phyloP scores from a whole-genome alignment of 2,888 invertebrate species.

The Coelinius sp. region DNA sequence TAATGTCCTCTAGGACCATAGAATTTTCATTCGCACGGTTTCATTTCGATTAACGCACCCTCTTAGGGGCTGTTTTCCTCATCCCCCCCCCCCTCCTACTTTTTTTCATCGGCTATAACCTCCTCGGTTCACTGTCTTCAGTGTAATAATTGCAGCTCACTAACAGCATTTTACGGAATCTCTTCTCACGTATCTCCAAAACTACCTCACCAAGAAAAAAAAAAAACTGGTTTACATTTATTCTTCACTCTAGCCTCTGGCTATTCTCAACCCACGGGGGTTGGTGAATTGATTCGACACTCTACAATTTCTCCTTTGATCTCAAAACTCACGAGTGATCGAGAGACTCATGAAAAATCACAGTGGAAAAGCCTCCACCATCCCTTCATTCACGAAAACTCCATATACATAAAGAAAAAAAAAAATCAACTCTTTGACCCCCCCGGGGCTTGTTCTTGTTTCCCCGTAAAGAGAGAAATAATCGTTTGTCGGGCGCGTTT shows the following conservation, averaged over 20 bases:
- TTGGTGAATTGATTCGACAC: conserved; percentile 4
- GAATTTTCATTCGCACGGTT: conserved; percentile 69
- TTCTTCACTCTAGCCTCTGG: background rate
- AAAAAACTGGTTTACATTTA: background rate
- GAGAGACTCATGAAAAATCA: conserved; percentile 4
- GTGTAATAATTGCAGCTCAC: conserved; percentile 11
- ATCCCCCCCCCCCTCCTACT: background rate
- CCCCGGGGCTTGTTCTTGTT: conserved; percentile 6
- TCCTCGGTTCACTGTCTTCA: conserved; percentile 10
- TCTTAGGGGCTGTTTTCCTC: conserved; percentile 32
- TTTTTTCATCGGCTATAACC: conserved; percentile 4
- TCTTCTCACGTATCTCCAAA: background rate
- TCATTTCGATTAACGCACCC: conserved; percentile 68
- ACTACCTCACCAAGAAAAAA: background rate
- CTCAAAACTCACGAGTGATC: background rate
- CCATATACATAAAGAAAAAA: background rate
- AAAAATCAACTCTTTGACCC: conserved; percentile 18
- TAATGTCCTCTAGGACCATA: conserved; percentile 54
- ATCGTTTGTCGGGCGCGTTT: conserved; percentile 30
- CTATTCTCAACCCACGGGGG: background rate
- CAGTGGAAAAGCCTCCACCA: background rate
- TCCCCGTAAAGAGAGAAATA: conserved; percentile 24
- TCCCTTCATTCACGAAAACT: background rate
- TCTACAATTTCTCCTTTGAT: conserved; percentile 16
- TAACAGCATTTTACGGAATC: conserved; percentile 2